phyloP scores from a whole-genome alignment of 2,888 invertebrate species.

The Dolichomitus sp. region DNA sequence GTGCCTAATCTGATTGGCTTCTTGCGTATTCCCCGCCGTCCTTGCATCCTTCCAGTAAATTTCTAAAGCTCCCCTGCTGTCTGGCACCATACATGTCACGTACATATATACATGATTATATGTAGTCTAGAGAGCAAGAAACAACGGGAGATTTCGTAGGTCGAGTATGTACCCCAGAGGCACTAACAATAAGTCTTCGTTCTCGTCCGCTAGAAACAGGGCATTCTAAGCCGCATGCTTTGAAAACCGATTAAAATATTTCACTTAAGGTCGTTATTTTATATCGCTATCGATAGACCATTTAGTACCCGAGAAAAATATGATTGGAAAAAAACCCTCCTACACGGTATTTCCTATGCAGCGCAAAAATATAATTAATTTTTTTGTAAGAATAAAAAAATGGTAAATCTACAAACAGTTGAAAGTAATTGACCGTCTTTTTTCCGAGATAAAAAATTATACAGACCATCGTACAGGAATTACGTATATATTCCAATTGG shows the following conservation, averaged over 20 bases:
- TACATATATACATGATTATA: conserved; percentile 13
- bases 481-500: too few relatives aligned
- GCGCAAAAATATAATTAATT: too few relatives aligned
- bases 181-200: conserved; percentile 19
- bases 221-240: not conserved
- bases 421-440: too few relatives aligned
- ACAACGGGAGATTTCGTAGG: not conserved
- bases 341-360: too few relatives aligned
- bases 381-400: too few relatives aligned
- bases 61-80: conserved; percentile 29
- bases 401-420: too few relatives aligned
- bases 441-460: too few relatives aligned
- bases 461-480: too few relatives aligned
- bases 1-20: conserved; percentile 55
- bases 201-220: not conserved
- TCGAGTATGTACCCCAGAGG: not conserved
- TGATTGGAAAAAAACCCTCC: too few relatives aligned
- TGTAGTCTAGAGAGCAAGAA: not conserved
- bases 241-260: conserved; percentile 17
- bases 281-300: not conserved
- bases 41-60: conserved; percentile 22
- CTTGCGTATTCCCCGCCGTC: conserved; percentile 6
- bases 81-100: not conserved
- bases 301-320: not conserved
- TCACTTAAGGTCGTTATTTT: not conserved